Percentiles rank a stretch among this genome's conserved stretches.
These are phyloP conservation scores for Coleophora flavipennella DNA, from an alignment of 2,888 invertebrate genomes.

Conservation along the genomic window DNA sequence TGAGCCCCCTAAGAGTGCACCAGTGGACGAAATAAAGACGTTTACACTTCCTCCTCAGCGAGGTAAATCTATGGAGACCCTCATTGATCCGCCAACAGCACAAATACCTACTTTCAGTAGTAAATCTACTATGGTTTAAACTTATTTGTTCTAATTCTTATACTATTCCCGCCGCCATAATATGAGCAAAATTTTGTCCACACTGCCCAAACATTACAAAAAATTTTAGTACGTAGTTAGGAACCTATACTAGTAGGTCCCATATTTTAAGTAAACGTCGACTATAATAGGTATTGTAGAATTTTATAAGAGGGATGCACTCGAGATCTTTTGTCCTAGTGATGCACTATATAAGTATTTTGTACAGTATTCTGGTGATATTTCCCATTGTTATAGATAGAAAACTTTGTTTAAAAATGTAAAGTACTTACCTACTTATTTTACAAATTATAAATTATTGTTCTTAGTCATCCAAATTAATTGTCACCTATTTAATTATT, in stretches of 20 bases:
- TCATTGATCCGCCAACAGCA: slow-evolving; percentile 51
- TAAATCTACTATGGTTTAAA: slow-evolving; percentile 63
- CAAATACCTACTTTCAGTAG: slow-evolving; percentile 55
- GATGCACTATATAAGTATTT: not conserved
- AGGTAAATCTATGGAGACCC: slow-evolving; percentile 59
- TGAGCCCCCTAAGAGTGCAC: slow-evolving; percentile 56
- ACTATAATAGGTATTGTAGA: too few species aligned
- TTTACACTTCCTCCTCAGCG: slow-evolving; percentile 54
- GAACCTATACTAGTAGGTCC: not conserved
- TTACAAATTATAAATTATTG: slow-evolving; percentile 23
- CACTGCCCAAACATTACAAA: slow-evolving; percentile 40
- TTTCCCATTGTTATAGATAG: slow-evolving; percentile 49
- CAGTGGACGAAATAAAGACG: slow-evolving; percentile 51
- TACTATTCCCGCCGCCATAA: not conserved
- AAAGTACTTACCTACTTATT: slow-evolving; percentile 12
- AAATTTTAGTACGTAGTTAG: slow-evolving; percentile 15
- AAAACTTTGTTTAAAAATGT: too few species aligned
- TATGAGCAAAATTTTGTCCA: slow-evolving; percentile 3
- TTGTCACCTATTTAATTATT: slow-evolving; percentile 19
- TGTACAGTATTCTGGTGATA: slow-evolving; percentile 11
- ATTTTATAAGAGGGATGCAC: too few species aligned
- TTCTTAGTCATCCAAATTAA: slow-evolving; percentile 24
- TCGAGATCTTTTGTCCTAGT: too few species aligned
- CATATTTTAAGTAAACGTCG: not conserved
- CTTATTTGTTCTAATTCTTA: not conserved